These are phyloP conservation scores for Polydrusus pterygomalis DNA, from an alignment of 2,888 invertebrate genomes.

Conservation along the genomic window DNA sequence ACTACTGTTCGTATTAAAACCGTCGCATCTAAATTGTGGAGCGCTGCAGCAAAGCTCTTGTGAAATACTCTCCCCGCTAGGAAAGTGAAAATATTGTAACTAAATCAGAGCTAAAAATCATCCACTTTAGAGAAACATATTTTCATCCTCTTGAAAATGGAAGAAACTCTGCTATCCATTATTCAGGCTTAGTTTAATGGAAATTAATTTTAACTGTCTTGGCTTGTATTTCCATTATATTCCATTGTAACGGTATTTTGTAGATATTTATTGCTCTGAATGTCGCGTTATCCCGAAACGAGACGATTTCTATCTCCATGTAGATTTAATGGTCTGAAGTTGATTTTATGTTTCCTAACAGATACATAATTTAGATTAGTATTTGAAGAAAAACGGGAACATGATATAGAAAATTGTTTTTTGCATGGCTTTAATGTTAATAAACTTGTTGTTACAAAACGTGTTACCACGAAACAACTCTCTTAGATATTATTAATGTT, in stretches of 20 bases:
- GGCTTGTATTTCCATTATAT: conserved; percentile 54
- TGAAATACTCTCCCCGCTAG: too few relatives aligned
- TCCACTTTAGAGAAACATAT: conserved; percentile 22
- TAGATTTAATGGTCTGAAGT: conserved; percentile 51
- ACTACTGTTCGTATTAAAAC: too few relatives aligned
- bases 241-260: conserved; percentile 49
- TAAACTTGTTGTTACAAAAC: too few relatives aligned
- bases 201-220: conserved; percentile 55
- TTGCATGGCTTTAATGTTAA: neutral
- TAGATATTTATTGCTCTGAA: conserved; percentile 53
- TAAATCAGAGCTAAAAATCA: neutral
- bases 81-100: too few relatives aligned
- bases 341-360: conserved; percentile 48
- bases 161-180: conserved; percentile 43
- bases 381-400: conserved; percentile 6
- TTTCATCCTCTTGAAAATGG: conserved; percentile 46
- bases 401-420: neutral
- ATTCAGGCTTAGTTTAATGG: conserved; percentile 51
- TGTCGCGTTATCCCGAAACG: conserved; percentile 49
- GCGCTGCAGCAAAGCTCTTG: too few relatives aligned
- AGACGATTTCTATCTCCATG: conserved; percentile 49
- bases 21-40: too few relatives aligned
- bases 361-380: conserved; percentile 27
- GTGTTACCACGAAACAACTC: too few relatives aligned
- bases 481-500: too few relatives aligned